A percentile compares a stretch with the other conserved stretches of the same genome.
Evolutionary conservation across 2,797 vertebrate genomes (phyloP).

Genomic region (Tinamus major): DNA sequence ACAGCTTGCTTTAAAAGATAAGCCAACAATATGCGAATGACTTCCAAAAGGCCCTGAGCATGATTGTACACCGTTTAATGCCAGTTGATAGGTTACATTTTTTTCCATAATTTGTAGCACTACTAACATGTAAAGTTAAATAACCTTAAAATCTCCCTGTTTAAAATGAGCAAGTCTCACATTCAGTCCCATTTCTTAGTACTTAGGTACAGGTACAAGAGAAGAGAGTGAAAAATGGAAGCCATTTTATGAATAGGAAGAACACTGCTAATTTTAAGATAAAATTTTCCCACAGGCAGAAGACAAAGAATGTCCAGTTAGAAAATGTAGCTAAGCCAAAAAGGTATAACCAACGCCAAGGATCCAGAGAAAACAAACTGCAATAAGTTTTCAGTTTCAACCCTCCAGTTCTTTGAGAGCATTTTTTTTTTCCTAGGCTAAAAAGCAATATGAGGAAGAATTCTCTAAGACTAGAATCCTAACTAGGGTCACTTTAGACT

Average conservation of each 20-base stretch:
- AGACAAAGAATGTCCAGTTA: neutral
- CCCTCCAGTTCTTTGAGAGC: neutral
- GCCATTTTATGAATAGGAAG: neutral
- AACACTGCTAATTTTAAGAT: neutral
- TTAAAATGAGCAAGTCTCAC: neutral
- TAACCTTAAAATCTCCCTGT: neutral
- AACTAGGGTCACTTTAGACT: neutral
- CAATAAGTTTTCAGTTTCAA: neutral
- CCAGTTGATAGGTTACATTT: neutral
- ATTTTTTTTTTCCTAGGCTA: neutral
- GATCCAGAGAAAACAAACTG: neutral
- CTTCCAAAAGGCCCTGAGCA: neutral
- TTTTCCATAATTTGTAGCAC: neutral
- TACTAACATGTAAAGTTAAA: neutral
- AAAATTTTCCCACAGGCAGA: neutral
- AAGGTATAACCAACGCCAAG: neutral
- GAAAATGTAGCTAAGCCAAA: neutral
- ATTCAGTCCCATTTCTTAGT: neutral
- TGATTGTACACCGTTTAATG: neutral
- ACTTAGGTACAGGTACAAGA: neutral
- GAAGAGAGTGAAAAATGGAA: neutral
- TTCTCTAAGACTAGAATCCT: neutral
- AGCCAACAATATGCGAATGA: neutral
- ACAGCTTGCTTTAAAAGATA: neutral
- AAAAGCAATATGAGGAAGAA: neutral